A percentile compares a stretch with the other conserved stretches of the same genome.
Evolutionary conservation across 2,113 vertebrate species (phyloP).

Genomic region (Zingel zingel): DNA sequence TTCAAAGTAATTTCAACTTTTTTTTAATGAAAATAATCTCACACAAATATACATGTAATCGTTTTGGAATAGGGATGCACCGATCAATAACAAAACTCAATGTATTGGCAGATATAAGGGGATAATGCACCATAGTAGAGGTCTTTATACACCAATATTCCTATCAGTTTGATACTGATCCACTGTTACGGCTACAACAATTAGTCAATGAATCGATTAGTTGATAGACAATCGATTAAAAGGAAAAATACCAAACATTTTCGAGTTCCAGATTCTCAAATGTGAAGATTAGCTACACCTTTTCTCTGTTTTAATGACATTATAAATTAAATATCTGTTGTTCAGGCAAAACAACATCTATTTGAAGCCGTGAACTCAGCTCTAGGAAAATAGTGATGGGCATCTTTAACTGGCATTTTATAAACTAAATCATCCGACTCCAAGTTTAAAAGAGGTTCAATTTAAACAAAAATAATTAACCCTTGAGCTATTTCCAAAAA

Average conservation of each 20-base stretch:
- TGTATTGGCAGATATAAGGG: background rate
- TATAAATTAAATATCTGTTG: background rate
- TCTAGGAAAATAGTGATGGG: background rate
- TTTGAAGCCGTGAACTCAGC: background rate
- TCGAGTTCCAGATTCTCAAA: no score
- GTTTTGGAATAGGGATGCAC: background rate
- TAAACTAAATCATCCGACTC: background rate
- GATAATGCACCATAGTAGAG: no score
- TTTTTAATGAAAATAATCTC: background rate
- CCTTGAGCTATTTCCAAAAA: no score
- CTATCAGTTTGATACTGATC: background rate
- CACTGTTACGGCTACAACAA: background rate
- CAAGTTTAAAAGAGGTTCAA: no score
- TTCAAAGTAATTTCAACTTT: background rate
- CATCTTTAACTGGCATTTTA: background rate
- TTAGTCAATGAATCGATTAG: background rate
- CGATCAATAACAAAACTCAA: background rate
- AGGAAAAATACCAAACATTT: no score
- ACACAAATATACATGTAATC: background rate
- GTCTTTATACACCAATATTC: background rate
- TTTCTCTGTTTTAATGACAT: background rate
- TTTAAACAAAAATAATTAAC: no score
- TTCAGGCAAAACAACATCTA: background rate
- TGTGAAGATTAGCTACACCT: background rate
- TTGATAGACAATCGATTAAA: background rate